Evolutionary conservation across 2,888 invertebrate genomes (phyloP).

Genomic region (Andricus curvator): DNA sequence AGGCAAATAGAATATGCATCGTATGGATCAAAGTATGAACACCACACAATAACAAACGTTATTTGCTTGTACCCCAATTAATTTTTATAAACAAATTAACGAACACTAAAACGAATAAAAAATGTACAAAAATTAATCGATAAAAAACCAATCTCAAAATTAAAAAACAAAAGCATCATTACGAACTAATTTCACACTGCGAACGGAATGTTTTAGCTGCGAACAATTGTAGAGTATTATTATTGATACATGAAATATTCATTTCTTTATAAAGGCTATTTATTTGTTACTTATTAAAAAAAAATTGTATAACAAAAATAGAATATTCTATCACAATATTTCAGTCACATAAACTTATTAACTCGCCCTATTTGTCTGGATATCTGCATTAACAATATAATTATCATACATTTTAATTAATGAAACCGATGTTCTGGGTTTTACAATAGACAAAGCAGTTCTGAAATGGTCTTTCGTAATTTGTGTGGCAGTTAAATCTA

Average conservation of each 20-base stretch:
- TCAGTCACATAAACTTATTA: slow-evolving; percentile 13
- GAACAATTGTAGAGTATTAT: neutral
- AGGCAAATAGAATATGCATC: too few relatives aligned
- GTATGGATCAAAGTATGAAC: too few relatives aligned
- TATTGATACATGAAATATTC: neutral
- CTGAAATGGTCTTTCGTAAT: slow-evolving; percentile 87
- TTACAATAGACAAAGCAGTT: slow-evolving; percentile 84
- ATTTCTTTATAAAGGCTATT: neutral
- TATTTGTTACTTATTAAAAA: neutral
- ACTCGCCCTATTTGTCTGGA: neutral
- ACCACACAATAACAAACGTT: too few relatives aligned
- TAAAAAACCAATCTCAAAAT: too few relatives aligned
- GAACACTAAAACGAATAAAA: too few relatives aligned
- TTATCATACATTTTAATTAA: slow-evolving; percentile 87
- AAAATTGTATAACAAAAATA: slow-evolving; percentile 14
- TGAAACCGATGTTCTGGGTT: slow-evolving; percentile 87
- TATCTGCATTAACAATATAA: slow-evolving; percentile 75
- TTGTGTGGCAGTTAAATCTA: slow-evolving; percentile 81
- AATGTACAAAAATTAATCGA: too few relatives aligned
- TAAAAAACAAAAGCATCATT: too few relatives aligned
- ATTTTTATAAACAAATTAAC: too few relatives aligned
- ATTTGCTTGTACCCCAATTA: too few relatives aligned
- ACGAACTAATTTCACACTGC: too few relatives aligned
- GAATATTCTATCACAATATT: neutral
- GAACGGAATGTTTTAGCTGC: too few relatives aligned